These are phyloP conservation scores for Mimachlamys varia DNA, from an alignment of 2,888 invertebrate species.

Conservation along the genomic window DNA sequence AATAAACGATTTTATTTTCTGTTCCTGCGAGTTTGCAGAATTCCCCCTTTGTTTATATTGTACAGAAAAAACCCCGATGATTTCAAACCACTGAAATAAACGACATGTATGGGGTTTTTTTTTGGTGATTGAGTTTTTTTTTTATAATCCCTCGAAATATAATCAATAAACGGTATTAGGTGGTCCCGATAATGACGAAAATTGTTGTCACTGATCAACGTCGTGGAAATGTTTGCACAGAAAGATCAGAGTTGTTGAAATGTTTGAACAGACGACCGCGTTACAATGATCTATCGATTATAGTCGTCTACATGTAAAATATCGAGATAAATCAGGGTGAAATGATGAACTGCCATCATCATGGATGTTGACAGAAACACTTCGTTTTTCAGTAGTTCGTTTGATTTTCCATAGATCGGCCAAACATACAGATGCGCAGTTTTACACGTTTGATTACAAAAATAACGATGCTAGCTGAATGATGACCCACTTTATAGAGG, in stretches of 20 bases:
- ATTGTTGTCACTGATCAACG: constrained; percentile 18
- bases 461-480: neutral
- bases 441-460: neutral
- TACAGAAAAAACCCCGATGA: too few species aligned
- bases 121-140: too few species aligned
- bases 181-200: neutral
- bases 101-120: too few species aligned
- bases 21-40: too few species aligned
- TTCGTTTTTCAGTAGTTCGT: neutral
- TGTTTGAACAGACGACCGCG: constrained; percentile 20
- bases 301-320: neutral
- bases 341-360: neutral
- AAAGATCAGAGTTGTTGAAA: neutral
- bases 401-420: neutral
- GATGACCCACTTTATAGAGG: neutral
- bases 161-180: neutral
- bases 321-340: neutral
- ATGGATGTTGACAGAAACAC: constrained; percentile 1
- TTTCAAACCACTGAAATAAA: too few species aligned
- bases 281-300: neutral
- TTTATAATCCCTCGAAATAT: neutral
- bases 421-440: neutral
- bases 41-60: too few species aligned
- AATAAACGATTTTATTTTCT: too few species aligned
- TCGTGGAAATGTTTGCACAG: neutral